phyloP scores from a whole-genome alignment of 2,888 invertebrate species.

The Phorcus lineatus region DNA sequence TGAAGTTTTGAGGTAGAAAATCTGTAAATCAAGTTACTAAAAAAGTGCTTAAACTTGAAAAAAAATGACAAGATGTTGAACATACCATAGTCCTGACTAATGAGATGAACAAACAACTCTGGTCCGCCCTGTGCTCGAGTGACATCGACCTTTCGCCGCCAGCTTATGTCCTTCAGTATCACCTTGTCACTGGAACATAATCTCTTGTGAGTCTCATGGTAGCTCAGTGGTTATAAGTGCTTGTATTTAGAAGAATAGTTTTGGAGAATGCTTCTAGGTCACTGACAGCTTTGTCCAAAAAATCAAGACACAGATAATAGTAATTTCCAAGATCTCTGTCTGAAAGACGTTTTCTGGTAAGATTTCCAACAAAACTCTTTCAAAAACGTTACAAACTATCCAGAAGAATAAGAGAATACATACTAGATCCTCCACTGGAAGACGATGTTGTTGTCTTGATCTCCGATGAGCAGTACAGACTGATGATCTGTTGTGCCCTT shows the following conservation, averaged over 20 bases:
- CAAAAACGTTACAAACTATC: too few relatives aligned
- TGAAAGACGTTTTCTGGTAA: too few relatives aligned
- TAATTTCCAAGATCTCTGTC: too few relatives aligned
- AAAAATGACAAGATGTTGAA: neutral
- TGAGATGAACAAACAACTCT: slow-evolving; percentile 66
- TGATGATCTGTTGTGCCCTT: slow-evolving; percentile 79
- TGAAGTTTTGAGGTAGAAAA: too few relatives aligned
- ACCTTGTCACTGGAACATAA: slow-evolving; percentile 58
- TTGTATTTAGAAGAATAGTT: neutral
- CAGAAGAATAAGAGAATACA: slow-evolving; percentile 17
- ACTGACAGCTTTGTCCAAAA: neutral
- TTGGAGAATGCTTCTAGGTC: too few relatives aligned
- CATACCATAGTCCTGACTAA: slow-evolving; percentile 74
- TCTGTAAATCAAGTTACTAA: too few relatives aligned
- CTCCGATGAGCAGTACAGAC: slow-evolving; percentile 81
- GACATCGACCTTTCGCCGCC: slow-evolving; percentile 63
- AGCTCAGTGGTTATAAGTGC: too few relatives aligned
- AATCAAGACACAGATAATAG: too few relatives aligned
- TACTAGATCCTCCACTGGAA: slow-evolving; percentile 75
- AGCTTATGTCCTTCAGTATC: slow-evolving; percentile 53
- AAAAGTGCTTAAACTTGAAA: neutral
- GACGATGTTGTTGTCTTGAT: slow-evolving; percentile 80
- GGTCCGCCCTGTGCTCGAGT: slow-evolving; percentile 59
- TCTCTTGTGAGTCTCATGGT: neutral
- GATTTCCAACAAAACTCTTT: too few relatives aligned